Percentiles rank a stretch among this genome's conserved stretches.
Evolutionary conservation across 2,888 invertebrate genomes (phyloP).

Genomic region (Drosophila atripex): DNA sequence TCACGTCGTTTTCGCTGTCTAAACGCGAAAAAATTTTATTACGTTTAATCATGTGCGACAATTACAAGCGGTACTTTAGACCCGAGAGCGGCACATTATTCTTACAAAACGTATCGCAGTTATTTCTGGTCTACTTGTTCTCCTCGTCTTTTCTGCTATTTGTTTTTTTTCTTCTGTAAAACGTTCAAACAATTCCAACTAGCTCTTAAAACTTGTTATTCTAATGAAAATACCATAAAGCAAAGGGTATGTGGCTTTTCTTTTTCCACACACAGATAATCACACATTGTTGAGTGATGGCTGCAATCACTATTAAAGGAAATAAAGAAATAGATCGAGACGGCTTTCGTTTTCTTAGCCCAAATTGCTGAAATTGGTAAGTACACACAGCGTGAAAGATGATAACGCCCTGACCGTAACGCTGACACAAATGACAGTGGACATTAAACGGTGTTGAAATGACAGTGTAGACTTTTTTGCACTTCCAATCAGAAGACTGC

Average conservation of each 20-base stretch:
- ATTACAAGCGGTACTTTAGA: constrained; percentile 69
- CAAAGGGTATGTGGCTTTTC: constrained; percentile 27
- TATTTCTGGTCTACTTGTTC: constrained; percentile 52
- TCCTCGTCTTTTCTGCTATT: constrained; percentile 2
- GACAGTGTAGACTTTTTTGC: constrained; percentile 42
- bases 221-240: constrained; percentile 40
- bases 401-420: constrained; percentile 30
- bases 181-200: constrained; percentile 3
- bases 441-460: constrained; percentile 58
- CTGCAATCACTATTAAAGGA: constrained; percentile 3
- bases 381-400: constrained; percentile 39
- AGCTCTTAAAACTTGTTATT: constrained; percentile 33
- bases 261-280: neutral
- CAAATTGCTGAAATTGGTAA: constrained; percentile 37
- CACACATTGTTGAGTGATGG: neutral
- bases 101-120: constrained; percentile 27
- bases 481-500: constrained; percentile 11
- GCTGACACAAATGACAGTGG: constrained; percentile 55
- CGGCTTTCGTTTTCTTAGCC: constrained; percentile 43
- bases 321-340: constrained; percentile 34
- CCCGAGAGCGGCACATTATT: constrained; percentile 36
- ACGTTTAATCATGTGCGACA: constrained; percentile 68
- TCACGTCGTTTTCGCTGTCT: constrained; percentile 57
- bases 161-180: neutral
- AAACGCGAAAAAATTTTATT: constrained; percentile 54